Evolutionary conservation across 2,113 vertebrate species (phyloP).

Genomic region (Micromys minutus): DNA sequence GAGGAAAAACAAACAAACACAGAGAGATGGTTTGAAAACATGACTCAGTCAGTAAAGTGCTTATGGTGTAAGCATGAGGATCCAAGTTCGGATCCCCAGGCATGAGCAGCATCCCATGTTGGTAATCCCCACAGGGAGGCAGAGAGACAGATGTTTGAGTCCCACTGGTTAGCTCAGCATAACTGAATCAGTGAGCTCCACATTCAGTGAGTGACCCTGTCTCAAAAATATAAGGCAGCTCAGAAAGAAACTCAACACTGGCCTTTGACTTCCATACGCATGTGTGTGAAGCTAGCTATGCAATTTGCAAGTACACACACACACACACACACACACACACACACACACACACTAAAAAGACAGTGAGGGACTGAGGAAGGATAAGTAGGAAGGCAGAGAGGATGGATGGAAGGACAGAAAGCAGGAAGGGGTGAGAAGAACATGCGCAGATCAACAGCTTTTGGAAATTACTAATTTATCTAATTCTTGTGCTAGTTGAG

Average conservation of each 20-base stretch:
- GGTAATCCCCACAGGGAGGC: too few species aligned
- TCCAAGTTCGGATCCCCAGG: background rate
- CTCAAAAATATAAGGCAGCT: background rate
- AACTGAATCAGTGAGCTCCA: background rate
- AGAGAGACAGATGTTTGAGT: too few species aligned
- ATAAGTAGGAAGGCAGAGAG: background rate
- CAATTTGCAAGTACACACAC: background rate
- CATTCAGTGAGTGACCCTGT: background rate
- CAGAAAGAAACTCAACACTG: background rate
- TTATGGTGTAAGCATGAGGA: background rate
- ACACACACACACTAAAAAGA: background rate
- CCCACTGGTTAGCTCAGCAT: background rate
- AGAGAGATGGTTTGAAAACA: background rate
- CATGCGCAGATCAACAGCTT: background rate
- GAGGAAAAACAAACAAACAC: background rate
- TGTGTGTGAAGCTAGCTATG: background rate
- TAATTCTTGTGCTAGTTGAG: background rate
- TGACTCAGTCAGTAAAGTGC: background rate
- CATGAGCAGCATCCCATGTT: background rate
- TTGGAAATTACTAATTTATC: background rate
- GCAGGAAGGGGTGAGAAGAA: background rate
- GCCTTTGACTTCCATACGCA: background rate
- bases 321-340: background rate
- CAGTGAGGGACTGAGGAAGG: background rate
- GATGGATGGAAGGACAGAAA: background rate